Conservation (phyloP, 2,113 vertebrate species). For the Phyllopteryx taeniolatus region DNA sequence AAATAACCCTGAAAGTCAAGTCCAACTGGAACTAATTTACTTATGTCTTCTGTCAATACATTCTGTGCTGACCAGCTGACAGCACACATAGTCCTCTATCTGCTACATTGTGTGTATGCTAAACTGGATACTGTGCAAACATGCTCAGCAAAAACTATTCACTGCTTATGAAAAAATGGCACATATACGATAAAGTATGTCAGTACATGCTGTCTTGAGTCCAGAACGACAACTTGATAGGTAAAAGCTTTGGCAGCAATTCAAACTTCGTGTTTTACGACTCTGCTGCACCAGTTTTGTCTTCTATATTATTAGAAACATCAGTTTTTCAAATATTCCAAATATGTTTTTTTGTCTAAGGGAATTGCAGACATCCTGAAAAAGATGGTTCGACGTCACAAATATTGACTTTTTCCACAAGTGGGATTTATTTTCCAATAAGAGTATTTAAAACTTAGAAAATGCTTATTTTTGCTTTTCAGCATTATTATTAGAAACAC, state of each 20-base stretch:
- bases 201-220: neutral
- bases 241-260: neutral
- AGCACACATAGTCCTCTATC: conserved; percentile 9
- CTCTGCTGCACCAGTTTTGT: no score
- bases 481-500: no score
- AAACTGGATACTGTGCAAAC: conserved; percentile 11
- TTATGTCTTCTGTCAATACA: conserved; percentile 16
- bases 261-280: neutral
- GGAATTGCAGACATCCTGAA: no score
- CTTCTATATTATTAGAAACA: no score
- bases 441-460: no score
- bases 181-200: neutral
- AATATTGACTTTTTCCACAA: no score
- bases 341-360: no score
- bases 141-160: conserved; percentile 9
- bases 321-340: no score
- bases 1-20: conserved; percentile 20
- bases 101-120: conserved; percentile 18
- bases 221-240: neutral
- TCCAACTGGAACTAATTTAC: conserved; percentile 23
- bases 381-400: no score
- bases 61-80: conserved; percentile 4
- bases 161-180: neutral
- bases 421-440: no score
- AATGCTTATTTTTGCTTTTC: no score